Evolutionary conservation across 1,140 invertebrate genomes (phyloP), one percentile per base, ranked within the genome.

Genomic region (Lordiphosa mommai): DNA sequence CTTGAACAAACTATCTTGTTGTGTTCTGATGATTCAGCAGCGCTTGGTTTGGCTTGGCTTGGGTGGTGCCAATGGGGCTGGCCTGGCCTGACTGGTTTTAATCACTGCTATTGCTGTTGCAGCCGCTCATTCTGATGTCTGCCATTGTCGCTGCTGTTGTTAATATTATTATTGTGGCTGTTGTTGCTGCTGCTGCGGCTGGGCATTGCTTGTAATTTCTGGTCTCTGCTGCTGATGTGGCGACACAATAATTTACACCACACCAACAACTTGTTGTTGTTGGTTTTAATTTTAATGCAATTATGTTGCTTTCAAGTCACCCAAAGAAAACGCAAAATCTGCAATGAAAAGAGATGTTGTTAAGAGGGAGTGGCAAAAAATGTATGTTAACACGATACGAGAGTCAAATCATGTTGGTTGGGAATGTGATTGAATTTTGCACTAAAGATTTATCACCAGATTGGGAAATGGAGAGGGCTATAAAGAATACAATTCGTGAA

Each of bases 41-140:
- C 27, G 50, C 29, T 57, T 57, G 59, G 29, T 17, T 40, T n/a
- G 16, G 32, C 32, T 41, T 53, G 40, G 49, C 16, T 65, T 48
- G 36, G 37, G 33, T 64, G 64, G 61, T 77, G 72, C 72, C 72
- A 77, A 67, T 73, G 73, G 53, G 73, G 73, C 73, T 77, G 60
- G 51, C 55, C 52, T 60, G 57, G 63, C 47, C 56, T 70, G 71
- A 82, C 76, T 84, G 76, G 66, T 76, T 82, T 82, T 82, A 82
- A 82, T 82, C 76, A 82, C 76, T 82, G 77, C 73, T 60, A 61
- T 69, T 80, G 71, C 67, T 41, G 14, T 61, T 82, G 76, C 73
- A 53, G 66, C 68, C 73, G 71, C 67, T 70, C 76, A 82, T 64
- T 61, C 47, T 74, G 71, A 71, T 72, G 64, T 73, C 76, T 76